Evolutionary conservation across 2,113 vertebrate species (phyloP).

Genomic region (Oryzias melastigma): DNA sequence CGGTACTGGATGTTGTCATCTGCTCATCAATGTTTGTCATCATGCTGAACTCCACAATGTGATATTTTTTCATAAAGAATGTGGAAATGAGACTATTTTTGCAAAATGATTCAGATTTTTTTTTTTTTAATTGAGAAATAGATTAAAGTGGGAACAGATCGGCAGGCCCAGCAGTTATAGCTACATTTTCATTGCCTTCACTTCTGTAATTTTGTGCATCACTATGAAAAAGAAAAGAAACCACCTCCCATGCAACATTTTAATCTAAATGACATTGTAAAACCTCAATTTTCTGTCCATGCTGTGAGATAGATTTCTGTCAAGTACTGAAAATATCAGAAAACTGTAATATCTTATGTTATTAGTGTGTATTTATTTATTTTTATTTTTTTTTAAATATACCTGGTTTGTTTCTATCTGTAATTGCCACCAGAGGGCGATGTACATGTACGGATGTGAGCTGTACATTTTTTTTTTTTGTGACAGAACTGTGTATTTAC

Average conservation of each 20-base stretch:
- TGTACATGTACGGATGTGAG: slow-evolving; percentile 44
- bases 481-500: slow-evolving; percentile 56
- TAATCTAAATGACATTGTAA: slow-evolving; percentile 29
- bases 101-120: neutral
- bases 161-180: slow-evolving; percentile 16
- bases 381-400: neutral
- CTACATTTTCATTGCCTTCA: slow-evolving; percentile 8
- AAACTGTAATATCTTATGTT: slow-evolving; percentile 57
- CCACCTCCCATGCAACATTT: neutral
- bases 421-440: slow-evolving; percentile 43
- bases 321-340: slow-evolving; percentile 51
- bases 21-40: slow-evolving; percentile 19
- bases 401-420: slow-evolving; percentile 40
- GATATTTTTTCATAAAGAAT: slow-evolving; percentile 40
- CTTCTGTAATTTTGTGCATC: neutral
- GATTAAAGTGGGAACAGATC: slow-evolving; percentile 18
- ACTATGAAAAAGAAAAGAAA: neutral
- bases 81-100: slow-evolving; percentile 30
- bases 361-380: slow-evolving; percentile 25
- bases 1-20: slow-evolving; percentile 18
- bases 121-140: slow-evolving; percentile 3
- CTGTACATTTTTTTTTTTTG: slow-evolving; percentile 49
- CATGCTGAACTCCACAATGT: slow-evolving; percentile 12
- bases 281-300: slow-evolving; percentile 37
- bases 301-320: slow-evolving; percentile 43